These are phyloP conservation scores for Heliconius charithonia DNA, from an alignment of 2,888 invertebrate species.

Conservation along the genomic window DNA sequence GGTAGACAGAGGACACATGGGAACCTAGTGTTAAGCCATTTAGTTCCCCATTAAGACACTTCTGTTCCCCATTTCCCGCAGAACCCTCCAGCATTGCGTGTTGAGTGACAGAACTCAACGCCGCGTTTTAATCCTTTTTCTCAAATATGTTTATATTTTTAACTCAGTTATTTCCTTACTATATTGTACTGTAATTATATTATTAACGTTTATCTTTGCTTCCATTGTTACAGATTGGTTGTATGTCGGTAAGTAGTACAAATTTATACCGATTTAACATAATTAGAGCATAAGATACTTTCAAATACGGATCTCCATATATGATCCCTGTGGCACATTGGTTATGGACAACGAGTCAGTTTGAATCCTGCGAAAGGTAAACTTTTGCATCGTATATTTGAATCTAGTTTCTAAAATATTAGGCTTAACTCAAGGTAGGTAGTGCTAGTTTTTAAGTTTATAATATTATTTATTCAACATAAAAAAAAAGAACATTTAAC, in stretches of 20 bases:
- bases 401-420: background rate
- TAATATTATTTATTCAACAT: too few species aligned
- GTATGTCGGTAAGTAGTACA: background rate
- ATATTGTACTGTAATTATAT: background rate
- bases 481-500: too few species aligned
- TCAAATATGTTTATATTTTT: background rate
- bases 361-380: background rate
- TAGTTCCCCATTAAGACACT: too few species aligned
- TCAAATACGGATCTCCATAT: background rate
- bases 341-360: background rate
- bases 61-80: too few species aligned
- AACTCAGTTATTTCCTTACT: background rate
- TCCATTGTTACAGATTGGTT: constrained; percentile 1
- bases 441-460: background rate
- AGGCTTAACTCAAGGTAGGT: background rate
- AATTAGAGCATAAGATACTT: background rate
- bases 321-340: background rate
- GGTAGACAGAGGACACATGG: too few species aligned
- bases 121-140: too few species aligned
- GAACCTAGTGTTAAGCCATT: too few species aligned
- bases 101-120: too few species aligned
- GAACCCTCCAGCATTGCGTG: too few species aligned
- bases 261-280: background rate
- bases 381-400: background rate
- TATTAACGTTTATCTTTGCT: background rate